Evolutionary conservation across 2,797 vertebrate genomes (phyloP), one percentile per base, ranked within the genome.

Genomic region (Gila robusta): DNA sequence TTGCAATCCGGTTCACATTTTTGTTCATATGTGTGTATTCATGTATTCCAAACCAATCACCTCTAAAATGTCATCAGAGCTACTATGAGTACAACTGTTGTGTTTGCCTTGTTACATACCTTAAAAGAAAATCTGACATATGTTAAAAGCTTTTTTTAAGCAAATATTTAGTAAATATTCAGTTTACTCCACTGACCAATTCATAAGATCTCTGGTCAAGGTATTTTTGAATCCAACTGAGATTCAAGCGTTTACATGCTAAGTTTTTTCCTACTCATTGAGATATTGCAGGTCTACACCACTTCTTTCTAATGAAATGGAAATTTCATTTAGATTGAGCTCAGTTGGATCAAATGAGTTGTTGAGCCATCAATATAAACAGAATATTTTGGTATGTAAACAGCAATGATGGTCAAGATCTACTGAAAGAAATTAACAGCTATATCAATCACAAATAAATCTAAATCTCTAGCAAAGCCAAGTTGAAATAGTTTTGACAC

Each of bases 401-500:
- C 54, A 26, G 9, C 37, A 17, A 80, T 62, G 26, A 56, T 56
- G 23, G 17, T 71, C 39, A 62, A 84, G 47, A 59, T 52, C 44
- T 70, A 16, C 16, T 66, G 64, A 72, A 8, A 47, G 64, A 47
- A 41, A 69, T n/a, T 2, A 86, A 74, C 4, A 59, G 35, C 41
- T 41, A 23, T 67, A 62, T 86, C 32, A 81, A 67, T 67, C 23
- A n/a, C 17, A 28, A 32, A 28, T 44, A 69, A 69, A 76, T 54
- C 39, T 41, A 79, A 23, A 39, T 44, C 44, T 66, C 37, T 17
- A 11, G 12, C 6, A 70, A n/a, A 66, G 76, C n/a, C 32, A 74
- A 74, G 56, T 1, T 26, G 23, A 77, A 85, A 56, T 47, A 72
- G 67, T 78, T 82, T 28, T 66, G 32, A 35, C 67, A 66, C 59